A percentile compares a stretch with the other conserved stretches of the same genome.
Evolutionary conservation across 1,140 invertebrate genomes (phyloP).

Genomic region (Orchestia grillus): DNA sequence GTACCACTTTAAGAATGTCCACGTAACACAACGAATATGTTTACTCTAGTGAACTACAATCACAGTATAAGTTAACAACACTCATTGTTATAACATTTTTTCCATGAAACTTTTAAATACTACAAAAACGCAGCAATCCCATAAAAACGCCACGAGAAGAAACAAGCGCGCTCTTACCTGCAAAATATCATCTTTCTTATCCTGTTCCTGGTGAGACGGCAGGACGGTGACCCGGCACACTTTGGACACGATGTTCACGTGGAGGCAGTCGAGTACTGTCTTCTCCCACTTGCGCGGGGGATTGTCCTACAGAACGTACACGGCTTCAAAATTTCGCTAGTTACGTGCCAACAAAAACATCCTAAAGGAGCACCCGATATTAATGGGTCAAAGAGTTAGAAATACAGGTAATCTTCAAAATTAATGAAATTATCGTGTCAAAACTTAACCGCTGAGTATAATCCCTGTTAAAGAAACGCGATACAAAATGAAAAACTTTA

Average conservation of each 20-base stretch:
- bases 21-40: background rate
- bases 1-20: no score
- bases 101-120: background rate
- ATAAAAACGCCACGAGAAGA: background rate
- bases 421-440: no score
- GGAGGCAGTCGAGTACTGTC: background rate
- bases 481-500: no score
- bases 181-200: background rate
- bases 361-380: background rate
- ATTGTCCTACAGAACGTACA: background rate
- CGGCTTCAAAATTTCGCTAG: background rate
- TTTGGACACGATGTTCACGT: constrained; percentile 30
- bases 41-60: background rate
- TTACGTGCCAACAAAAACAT: background rate
- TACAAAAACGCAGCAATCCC: background rate
- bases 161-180: background rate
- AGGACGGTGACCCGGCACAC: background rate
- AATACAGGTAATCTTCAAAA: no score
- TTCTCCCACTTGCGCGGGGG: constrained; percentile 36
- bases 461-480: no score
- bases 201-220: background rate
- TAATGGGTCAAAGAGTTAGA: no score
- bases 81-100: background rate
- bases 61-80: background rate
- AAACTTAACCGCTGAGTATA: no score